phyloP scores from a whole-genome alignment of 2,888 invertebrate species.

The Shargacucullia verbasci region DNA sequence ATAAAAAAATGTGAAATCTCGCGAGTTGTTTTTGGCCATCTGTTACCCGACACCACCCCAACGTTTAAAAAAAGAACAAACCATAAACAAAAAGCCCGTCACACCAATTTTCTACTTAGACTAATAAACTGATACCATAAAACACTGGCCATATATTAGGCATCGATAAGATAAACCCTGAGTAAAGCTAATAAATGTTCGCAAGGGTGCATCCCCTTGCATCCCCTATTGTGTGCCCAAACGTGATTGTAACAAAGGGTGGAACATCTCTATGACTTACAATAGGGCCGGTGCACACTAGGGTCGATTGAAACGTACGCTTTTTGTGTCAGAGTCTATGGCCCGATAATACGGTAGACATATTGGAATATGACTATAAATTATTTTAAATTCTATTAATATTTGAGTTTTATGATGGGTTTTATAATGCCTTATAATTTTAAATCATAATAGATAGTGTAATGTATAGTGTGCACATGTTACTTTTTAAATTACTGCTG shows the following conservation, averaged over 20 bases:
- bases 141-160: slow-evolving; percentile 45
- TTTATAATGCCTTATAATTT: not conserved
- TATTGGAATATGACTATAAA: slow-evolving; percentile 33
- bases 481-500: too few species aligned
- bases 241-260: slow-evolving; percentile 84
- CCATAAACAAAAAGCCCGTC: slow-evolving; percentile 1
- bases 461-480: too few species aligned
- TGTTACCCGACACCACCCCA: too few species aligned
- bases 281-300: slow-evolving; percentile 66
- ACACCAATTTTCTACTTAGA: slow-evolving; percentile 44
- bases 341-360: slow-evolving; percentile 65
- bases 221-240: slow-evolving; percentile 63
- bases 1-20: too few species aligned
- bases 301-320: slow-evolving; percentile 75
- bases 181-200: slow-evolving; percentile 61
- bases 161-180: slow-evolving; percentile 60
- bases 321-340: slow-evolving; percentile 67
- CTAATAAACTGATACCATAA: slow-evolving; percentile 45
- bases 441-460: too few species aligned
- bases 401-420: not conserved
- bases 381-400: slow-evolving; percentile 14
- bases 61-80: not conserved
- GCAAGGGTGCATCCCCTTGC: slow-evolving; percentile 61
- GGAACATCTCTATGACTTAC: slow-evolving; percentile 69
- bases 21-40: too few species aligned